These are phyloP conservation scores for Halcyon badia DNA, from an alignment of 2,797 vertebrate genomes.

Conservation along the genomic window DNA sequence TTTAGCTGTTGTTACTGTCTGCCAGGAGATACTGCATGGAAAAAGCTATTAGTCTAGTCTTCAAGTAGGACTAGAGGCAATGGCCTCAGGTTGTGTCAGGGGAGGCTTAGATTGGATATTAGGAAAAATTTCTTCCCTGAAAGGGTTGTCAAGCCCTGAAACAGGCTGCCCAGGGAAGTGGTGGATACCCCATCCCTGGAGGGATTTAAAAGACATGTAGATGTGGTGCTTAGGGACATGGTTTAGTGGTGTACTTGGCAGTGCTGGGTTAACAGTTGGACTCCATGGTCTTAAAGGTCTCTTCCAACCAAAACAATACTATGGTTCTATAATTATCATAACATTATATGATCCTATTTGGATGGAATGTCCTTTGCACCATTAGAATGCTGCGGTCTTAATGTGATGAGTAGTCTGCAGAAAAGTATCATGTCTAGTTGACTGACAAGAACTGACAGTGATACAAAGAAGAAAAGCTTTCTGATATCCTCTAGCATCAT, in stretches of 20 bases:
- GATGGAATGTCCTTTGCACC: background rate
- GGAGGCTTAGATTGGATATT: no score
- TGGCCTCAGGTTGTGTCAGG: background rate
- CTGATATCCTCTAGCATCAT: background rate
- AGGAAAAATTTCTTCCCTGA: no score
- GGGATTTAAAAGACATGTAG: no score
- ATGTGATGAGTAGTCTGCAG: background rate
- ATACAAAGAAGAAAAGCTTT: background rate
- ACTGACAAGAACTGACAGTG: background rate
- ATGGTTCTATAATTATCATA: background rate
- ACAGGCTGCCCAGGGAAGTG: no score
- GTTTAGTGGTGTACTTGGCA: no score
- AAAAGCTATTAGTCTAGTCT: background rate
- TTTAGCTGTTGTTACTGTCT: background rate
- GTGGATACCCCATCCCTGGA: no score
- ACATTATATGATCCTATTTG: background rate
- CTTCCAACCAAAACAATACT: background rate
- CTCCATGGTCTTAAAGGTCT: no score
- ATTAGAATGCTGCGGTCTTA: background rate
- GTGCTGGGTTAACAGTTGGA: no score
- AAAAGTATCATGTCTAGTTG: rapidly evolving
- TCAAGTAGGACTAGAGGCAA: background rate
- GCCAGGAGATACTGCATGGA: background rate
- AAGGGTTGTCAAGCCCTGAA: no score
- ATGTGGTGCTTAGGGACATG: no score